Conservation (phyloP, 2,888 invertebrate species). For the Microdon myrmicae region DNA sequence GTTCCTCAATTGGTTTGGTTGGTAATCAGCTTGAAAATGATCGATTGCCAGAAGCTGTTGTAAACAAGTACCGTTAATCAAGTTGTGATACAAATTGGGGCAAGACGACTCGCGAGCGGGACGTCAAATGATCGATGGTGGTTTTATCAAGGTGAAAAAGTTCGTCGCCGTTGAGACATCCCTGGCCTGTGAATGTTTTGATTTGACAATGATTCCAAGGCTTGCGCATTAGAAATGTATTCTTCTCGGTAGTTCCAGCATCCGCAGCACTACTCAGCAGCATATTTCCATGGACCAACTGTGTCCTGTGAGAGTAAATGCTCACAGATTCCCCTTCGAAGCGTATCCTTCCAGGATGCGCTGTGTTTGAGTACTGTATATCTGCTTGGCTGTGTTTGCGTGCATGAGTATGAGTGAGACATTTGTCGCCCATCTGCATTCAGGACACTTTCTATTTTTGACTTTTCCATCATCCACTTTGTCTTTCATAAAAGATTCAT, state of each 20-base stretch:
- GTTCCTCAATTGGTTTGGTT: too few relatives aligned
- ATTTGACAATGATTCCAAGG: conserved; percentile 26
- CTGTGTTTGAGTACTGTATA: neutral
- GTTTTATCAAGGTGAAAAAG: too few relatives aligned
- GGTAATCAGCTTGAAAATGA: too few relatives aligned
- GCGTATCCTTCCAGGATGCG: conserved; percentile 34
- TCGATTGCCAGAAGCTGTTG: too few relatives aligned
- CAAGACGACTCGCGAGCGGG: too few relatives aligned
- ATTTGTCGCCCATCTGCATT: conserved; percentile 51
- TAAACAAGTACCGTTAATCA: too few relatives aligned
- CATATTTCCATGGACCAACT: conserved; percentile 19
- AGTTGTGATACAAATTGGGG: too few relatives aligned
- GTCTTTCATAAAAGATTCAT: conserved; percentile 47
- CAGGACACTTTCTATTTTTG: conserved; percentile 51
- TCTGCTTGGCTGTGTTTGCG: too few relatives aligned
- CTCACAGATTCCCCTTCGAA: too few relatives aligned
- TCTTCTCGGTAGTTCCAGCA: conserved; percentile 20
- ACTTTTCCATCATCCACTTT: conserved; percentile 44
- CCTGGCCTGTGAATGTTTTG: conserved; percentile 27
- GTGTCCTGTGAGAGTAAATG: too few relatives aligned
- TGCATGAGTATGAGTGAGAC: conserved; percentile 26
- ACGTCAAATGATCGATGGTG: too few relatives aligned
- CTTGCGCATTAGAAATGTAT: conserved; percentile 21
- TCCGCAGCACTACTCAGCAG: conserved; percentile 26
- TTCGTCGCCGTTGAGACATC: too few relatives aligned